Evolutionary conservation across 1,140 invertebrate genomes (phyloP).

Genomic region (Pollicipes pollicipes): DNA sequence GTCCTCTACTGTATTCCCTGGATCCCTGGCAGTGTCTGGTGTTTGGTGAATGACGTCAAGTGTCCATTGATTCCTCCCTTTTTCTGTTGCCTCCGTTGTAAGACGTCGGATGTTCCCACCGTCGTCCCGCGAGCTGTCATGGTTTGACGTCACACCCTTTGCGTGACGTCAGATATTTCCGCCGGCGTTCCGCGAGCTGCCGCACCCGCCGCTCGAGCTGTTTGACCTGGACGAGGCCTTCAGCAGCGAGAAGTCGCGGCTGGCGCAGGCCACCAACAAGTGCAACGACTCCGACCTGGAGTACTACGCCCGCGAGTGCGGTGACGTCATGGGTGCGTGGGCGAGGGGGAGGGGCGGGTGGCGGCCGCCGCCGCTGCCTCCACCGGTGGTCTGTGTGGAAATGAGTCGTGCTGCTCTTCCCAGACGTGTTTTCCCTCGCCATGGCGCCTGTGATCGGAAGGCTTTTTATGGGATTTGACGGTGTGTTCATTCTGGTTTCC

Average conservation of each 20-base stretch:
- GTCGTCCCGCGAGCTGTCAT: slow-evolving; percentile 1
- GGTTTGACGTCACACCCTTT: too few species aligned
- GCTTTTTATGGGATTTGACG: too few species aligned
- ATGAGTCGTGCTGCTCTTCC: too few species aligned
- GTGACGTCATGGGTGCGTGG: slow-evolving; percentile 54
- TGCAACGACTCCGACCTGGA: slow-evolving; percentile 63
- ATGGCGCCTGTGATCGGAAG: too few species aligned
- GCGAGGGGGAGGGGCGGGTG: too few species aligned
- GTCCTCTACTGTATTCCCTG: too few species aligned
- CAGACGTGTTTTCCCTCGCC: too few species aligned
- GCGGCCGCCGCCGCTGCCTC: slow-evolving; percentile 28
- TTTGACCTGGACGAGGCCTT: slow-evolving; percentile 97
- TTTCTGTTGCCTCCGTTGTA: slow-evolving; percentile 7
- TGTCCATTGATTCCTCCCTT: too few species aligned
- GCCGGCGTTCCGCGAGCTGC: slow-evolving; percentile 82
- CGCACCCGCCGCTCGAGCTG: slow-evolving; percentile 77
- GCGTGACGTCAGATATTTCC: slow-evolving; percentile 59
- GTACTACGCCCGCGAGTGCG: slow-evolving; percentile 79
- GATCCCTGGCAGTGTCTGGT: too few species aligned
- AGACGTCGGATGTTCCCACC: slow-evolving; percentile 3
- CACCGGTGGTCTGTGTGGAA: slow-evolving; percentile 10
- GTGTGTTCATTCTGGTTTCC: too few species aligned
- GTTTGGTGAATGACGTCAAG: too few species aligned
- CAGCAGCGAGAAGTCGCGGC: slow-evolving; percentile 70
- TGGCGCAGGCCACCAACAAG: slow-evolving; percentile 72